phyloP scores from a whole-genome alignment of 2,797 vertebrate genomes.

The Peromyscus nudipes region DNA sequence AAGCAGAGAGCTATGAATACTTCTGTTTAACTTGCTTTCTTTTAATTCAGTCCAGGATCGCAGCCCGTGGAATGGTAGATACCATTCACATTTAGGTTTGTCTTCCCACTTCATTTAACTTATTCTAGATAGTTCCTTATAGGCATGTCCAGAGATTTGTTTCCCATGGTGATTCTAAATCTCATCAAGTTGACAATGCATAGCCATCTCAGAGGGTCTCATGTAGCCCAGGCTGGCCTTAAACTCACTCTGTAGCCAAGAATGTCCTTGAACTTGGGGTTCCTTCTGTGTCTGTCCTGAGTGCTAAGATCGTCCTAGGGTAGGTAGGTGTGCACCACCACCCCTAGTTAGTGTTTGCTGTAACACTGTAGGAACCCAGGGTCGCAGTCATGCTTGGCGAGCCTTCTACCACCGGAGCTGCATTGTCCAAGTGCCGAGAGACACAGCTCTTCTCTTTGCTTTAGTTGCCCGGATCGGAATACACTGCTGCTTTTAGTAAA shows the following conservation, averaged over 20 bases:
- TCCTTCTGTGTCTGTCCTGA: not conserved
- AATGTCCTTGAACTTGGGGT: not conserved
- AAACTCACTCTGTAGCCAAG: not conserved
- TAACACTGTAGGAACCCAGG: not conserved
- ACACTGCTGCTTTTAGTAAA: not conserved
- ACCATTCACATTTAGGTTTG: not conserved
- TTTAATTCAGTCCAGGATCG: not conserved
- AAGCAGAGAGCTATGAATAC: not conserved
- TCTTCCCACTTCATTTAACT: not conserved
- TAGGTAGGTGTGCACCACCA: not conserved
- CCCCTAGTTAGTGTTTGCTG: no score
- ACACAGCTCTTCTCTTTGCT: conserved; percentile 39
- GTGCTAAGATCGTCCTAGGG: not conserved
- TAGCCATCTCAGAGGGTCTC: not conserved
- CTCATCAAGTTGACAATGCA: not conserved
- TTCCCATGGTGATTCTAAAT: not conserved
- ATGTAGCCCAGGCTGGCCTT: not conserved
- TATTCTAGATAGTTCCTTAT: not conserved
- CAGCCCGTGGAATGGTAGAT: not conserved
- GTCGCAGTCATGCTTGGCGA: not conserved
- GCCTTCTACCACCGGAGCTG: not conserved
- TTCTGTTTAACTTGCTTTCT: not conserved
- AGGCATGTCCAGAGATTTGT: not conserved
- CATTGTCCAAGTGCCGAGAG: not conserved
- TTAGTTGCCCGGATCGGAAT: conserved; percentile 6